These are phyloP conservation scores for Eidolon dupreanum DNA, from an alignment of 2,797 vertebrate genomes.

Conservation along the genomic window DNA sequence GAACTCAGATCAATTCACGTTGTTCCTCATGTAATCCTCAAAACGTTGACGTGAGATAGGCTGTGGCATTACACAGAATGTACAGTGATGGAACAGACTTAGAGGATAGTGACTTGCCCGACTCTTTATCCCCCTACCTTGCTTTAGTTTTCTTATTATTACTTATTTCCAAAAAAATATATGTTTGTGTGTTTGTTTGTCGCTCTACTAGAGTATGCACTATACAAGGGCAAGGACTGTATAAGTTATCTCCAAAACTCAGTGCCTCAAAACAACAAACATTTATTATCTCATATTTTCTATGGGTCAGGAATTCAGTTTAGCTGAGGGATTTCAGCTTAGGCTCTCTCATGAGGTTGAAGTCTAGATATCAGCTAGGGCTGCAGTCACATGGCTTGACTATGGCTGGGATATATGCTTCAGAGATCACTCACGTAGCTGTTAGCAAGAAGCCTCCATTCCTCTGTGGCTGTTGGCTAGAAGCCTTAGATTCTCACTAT, in stretches of 20 bases:
- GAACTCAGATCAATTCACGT: background rate
- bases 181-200: constrained; percentile 25
- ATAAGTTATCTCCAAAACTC: background rate
- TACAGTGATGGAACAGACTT: background rate
- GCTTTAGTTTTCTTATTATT: constrained; percentile 21
- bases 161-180: background rate
- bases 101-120: background rate
- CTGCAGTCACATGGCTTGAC: background rate
- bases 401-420: constrained; percentile 13
- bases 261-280: background rate
- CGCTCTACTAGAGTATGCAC: background rate
- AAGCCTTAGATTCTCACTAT: background rate
- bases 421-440: background rate
- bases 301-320: constrained; percentile 5
- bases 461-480: background rate
- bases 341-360: background rate
- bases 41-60: background rate
- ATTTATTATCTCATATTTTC: background rate
- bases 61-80: background rate
- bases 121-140: background rate
- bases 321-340: background rate
- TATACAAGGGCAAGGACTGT: background rate
- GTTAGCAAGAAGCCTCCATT: background rate
- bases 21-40: background rate
- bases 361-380: background rate